Evolutionary conservation across 2,113 vertebrate genomes (phyloP), one percentile per base, ranked within the genome.

Genomic region (Agelaius phoeniceus): DNA sequence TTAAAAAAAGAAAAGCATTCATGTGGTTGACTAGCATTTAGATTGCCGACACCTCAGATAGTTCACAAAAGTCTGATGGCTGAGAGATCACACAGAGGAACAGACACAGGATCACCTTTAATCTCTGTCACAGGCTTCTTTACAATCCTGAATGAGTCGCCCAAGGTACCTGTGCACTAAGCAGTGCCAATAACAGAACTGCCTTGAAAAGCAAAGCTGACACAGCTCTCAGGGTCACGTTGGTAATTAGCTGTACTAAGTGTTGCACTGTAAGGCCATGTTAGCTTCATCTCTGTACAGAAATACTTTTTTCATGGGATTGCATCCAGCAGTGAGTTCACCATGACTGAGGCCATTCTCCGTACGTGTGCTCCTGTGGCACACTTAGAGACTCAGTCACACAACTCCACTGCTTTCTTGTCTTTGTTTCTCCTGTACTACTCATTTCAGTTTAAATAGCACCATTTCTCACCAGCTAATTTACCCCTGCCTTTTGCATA

Each of bases 291-390:
- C 39, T 72, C 59, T 84, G 24, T 12, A 78, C 13, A 90, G n/a
- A 37, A 63, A 11, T 58, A 22, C 8, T 28, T 48, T 7, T 0
- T 30, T 35, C 11, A 26, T 17, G 19, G 20, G 31, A 46, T 46
- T 43, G 13, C 35, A 84, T n/a, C 22, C 43, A 62, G 31, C 37
- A 41, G 44, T 28, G 20, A 30, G 37, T 94, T 61, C 43, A 57
- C 23, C 39, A 8, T 19, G 22, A 61, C 24, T 51, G 54, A 66
- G 31, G 31, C 31, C 41, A 5, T 58, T 89, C 15, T 58, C 30
- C 4, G 3, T 23, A 12, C 0, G 1, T 0, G 1, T 44, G 22
- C 11, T 67, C 5, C 49, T 59, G 39, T 5, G 48, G 7, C 46
- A 28, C 13, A 28, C 68, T 44, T 41, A 31, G 22, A 54, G n/a